Percentiles rank a stretch among this genome's conserved stretches.
phyloP scores from a whole-genome alignment of 2,888 invertebrate genomes.

The Drosophila suboccidentalis region DNA sequence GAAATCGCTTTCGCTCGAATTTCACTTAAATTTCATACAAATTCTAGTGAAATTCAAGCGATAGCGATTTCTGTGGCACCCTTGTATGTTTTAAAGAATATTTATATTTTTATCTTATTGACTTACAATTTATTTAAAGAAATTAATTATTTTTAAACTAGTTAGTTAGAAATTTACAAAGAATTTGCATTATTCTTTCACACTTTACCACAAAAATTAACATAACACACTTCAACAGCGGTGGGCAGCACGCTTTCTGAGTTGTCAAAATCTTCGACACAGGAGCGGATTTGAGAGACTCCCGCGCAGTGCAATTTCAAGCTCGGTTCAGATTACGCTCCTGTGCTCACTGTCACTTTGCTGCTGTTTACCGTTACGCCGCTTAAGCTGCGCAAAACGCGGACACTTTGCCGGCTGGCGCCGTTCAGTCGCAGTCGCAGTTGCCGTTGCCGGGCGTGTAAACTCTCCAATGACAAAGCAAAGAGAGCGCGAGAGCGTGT shows the following conservation, averaged over 20 bases:
- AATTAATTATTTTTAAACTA: not conserved
- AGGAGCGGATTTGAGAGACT: constrained; percentile 12
- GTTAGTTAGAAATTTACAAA: not conserved
- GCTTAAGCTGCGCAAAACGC: constrained; percentile 63
- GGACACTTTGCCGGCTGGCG: constrained; percentile 58
- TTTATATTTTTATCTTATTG: not conserved
- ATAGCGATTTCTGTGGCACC: no score
- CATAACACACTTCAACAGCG: not conserved
- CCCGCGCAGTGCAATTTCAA: constrained; percentile 25
- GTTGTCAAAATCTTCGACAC: not conserved
- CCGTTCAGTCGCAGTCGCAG: constrained; percentile 49
- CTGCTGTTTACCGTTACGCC: constrained; percentile 12
- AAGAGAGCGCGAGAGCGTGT: constrained; percentile 12
- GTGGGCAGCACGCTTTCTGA: constrained; percentile 39
- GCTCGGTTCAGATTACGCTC: constrained; percentile 53
- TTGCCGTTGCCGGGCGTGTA: constrained; percentile 34
- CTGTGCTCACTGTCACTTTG: constrained; percentile 10
- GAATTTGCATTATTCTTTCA: not conserved
- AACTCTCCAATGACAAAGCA: constrained; percentile 48
- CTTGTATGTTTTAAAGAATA: no score
- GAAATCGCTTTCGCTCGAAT: no score
- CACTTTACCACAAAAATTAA: not conserved
- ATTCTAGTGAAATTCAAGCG: no score
- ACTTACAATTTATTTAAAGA: not conserved
- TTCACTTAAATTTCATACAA: no score